Conservation (phyloP, 92 coral and sea anemone genomes). For the Palythoa grandiflora region DNA sequence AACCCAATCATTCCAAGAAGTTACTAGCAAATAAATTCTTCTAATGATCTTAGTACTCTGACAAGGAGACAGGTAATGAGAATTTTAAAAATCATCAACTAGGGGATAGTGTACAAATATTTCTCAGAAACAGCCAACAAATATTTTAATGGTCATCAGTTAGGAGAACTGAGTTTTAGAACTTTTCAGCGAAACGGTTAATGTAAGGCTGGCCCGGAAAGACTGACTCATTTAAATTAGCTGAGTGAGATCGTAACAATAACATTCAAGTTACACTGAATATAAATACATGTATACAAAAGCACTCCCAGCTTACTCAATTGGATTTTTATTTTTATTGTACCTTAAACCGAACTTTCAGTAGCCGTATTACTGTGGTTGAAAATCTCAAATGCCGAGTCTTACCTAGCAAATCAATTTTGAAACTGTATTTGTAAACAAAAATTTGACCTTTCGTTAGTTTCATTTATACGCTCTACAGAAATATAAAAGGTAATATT, state of each 20-base stretch:
- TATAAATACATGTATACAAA: slow-evolving; percentile 18
- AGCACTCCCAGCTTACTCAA: no score
- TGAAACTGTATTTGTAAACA: neutral
- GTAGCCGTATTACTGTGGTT: neutral
- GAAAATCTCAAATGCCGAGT: neutral
- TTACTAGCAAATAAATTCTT: slow-evolving; percentile 47
- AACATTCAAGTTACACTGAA: slow-evolving; percentile 47
- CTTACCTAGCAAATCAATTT: neutral
- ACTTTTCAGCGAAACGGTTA: slow-evolving; percentile 12
- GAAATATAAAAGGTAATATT: neutral
- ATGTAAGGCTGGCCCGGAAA: neutral
- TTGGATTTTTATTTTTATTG: neutral
- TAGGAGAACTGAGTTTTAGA: slow-evolving; percentile 33
- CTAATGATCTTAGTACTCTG: slow-evolving; percentile 43
- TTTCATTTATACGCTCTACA: neutral
- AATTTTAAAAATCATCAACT: slow-evolving; percentile 29
- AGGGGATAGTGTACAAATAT: slow-evolving; percentile 31
- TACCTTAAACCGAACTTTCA: neutral
- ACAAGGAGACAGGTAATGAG: slow-evolving; percentile 34
- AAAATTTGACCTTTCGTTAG: neutral
- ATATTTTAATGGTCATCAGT: slow-evolving; percentile 39
- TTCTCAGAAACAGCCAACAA: slow-evolving; percentile 35
- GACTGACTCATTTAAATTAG: neutral
- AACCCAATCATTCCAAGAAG: slow-evolving; percentile 36
- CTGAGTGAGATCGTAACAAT: neutral